phyloP scores from a whole-genome alignment of 2,797 vertebrate species.

The Gallirallus australis region DNA sequence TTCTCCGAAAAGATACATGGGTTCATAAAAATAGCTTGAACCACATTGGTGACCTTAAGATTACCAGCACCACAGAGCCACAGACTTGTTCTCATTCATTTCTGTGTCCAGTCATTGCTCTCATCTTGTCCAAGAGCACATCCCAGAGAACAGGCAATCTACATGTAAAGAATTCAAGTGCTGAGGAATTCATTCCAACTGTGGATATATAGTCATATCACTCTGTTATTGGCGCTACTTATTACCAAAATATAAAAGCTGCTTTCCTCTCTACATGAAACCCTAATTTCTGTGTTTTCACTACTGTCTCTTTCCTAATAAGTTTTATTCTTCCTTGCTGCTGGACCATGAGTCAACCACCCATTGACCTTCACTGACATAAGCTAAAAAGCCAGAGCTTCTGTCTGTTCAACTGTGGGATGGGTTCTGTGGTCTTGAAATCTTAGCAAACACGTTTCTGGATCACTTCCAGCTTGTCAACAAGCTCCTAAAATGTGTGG shows the following conservation, averaged over 20 bases:
- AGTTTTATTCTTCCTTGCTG: neutral
- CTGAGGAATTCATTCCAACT: neutral
- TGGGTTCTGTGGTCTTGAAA: neutral
- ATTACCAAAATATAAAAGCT: neutral
- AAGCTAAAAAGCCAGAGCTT: neutral
- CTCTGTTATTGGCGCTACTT: neutral
- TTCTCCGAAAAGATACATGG: neutral
- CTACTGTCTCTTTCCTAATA: neutral
- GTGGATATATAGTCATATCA: neutral
- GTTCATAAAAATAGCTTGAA: slow-evolving; percentile 10
- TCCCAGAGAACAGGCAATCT: neutral
- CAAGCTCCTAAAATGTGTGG: slow-evolving; percentile 22
- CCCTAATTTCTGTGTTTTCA: neutral
- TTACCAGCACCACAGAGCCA: neutral
- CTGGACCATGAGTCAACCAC: neutral
- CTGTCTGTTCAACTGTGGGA: neutral
- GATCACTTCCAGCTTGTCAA: slow-evolving; percentile 26
- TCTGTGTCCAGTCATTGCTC: neutral
- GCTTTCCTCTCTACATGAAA: neutral
- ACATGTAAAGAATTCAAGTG: neutral
- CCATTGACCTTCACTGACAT: neutral
- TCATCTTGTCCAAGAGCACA: neutral
- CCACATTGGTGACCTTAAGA: neutral
- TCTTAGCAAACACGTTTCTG: slow-evolving; percentile 30
- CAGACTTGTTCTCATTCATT: neutral